Conservation (phyloP, 2,113 vertebrate genomes). For the Vicugna pacos region DNA sequence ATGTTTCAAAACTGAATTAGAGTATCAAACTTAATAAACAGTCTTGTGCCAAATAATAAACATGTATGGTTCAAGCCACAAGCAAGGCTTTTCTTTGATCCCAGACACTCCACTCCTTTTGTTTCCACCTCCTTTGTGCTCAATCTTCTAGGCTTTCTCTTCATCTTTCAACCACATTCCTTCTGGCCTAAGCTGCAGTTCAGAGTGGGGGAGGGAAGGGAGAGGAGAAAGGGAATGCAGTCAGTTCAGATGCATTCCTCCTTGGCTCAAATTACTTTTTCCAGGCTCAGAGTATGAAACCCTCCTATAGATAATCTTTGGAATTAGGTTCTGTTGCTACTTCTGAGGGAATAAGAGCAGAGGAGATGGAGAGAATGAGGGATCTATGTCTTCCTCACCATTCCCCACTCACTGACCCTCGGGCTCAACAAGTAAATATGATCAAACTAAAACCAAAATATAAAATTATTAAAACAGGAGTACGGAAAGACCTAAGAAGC, state of each 20-base stretch:
- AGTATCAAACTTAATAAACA: constrained; percentile 54
- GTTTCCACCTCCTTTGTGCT: constrained; percentile 73
- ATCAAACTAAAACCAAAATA: constrained; percentile 73
- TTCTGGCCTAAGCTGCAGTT: constrained; percentile 52
- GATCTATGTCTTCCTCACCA: not conserved
- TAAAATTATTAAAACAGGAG: constrained; percentile 75
- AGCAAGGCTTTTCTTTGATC: constrained; percentile 51
- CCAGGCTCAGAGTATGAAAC: constrained; percentile 29
- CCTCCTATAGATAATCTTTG: constrained; percentile 38
- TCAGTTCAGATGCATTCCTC: constrained; percentile 70
- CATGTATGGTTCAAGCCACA: not conserved
- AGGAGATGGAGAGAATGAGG: constrained; percentile 7
- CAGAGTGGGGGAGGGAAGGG: constrained; percentile 56
- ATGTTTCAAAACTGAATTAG: constrained; percentile 49
- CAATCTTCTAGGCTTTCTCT: constrained; percentile 64
- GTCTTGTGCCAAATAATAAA: constrained; percentile 51
- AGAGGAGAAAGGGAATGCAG: constrained; percentile 66
- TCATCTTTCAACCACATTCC: constrained; percentile 77
- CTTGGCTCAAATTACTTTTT: constrained; percentile 45
- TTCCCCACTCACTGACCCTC: constrained; percentile 6
- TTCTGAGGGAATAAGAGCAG: not conserved
- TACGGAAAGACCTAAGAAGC: constrained; percentile 60
- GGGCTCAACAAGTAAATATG: constrained; percentile 66
- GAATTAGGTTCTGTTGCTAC: not conserved
- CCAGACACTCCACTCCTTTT: constrained; percentile 51